Conservation (phyloP, 2,888 invertebrate genomes). For the Geophilus truncorum region DNA sequence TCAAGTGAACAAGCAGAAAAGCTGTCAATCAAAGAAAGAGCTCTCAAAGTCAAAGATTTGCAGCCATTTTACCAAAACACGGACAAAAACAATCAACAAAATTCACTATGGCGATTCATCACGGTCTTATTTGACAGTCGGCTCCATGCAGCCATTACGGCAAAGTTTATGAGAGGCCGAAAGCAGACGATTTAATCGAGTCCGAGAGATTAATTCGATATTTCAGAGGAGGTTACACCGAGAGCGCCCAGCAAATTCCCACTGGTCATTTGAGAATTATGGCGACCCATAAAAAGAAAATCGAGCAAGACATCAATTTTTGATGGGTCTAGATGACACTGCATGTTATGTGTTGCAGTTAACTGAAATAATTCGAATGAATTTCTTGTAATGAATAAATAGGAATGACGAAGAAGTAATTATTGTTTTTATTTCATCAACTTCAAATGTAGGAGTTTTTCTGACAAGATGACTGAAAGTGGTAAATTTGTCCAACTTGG, state of each 20-base stretch:
- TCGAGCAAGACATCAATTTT: neutral
- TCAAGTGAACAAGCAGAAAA: neutral
- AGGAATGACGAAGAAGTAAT: too few species aligned
- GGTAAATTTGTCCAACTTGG: neutral
- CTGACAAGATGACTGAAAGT: too few species aligned
- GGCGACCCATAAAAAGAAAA: neutral
- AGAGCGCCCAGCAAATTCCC: neutral
- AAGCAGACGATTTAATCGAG: neutral
- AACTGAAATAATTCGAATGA: neutral
- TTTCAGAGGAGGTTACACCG: neutral
- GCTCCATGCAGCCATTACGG: neutral
- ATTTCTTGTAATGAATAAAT: too few species aligned
- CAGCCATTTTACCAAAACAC: too few species aligned
- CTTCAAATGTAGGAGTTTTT: too few species aligned
- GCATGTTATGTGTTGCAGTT: neutral
- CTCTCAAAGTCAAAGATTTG: neutral
- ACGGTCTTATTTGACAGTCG: neutral
- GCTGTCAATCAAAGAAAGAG: neutral
- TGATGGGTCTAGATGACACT: neutral
- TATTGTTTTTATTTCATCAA: too few species aligned
- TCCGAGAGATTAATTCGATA: constrained; percentile 2
- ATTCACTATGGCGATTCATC: neutral
- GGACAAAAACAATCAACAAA: neutral
- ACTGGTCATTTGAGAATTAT: constrained; percentile 13
- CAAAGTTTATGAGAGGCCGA: neutral